Conservation (phyloP, 2,113 vertebrate genomes). For the Psittacus erithacus region DNA sequence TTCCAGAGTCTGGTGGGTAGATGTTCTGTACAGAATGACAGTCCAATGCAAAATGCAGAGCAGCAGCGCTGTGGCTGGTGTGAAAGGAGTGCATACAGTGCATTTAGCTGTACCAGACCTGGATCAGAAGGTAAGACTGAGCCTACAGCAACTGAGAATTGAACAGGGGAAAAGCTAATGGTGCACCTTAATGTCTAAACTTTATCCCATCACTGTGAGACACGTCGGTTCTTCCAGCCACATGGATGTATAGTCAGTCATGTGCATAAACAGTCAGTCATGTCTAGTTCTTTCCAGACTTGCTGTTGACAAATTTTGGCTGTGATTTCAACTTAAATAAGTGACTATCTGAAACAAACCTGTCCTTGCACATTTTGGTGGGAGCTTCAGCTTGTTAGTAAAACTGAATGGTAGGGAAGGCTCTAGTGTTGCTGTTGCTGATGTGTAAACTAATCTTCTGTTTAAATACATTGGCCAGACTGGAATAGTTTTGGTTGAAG, state of each 20-base stretch:
- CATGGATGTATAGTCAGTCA: background rate
- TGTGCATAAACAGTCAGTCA: background rate
- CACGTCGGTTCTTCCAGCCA: background rate
- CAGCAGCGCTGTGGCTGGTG: background rate
- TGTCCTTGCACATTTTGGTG: background rate
- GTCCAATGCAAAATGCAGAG: background rate
- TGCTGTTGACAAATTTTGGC: background rate
- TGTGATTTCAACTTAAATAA: background rate
- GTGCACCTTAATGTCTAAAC: background rate
- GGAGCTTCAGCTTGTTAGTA: background rate
- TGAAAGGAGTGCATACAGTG: fast-evolving
- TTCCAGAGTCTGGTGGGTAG: background rate
- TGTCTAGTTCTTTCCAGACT: background rate
- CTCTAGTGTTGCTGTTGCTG: background rate
- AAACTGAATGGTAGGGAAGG: background rate
- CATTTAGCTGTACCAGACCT: background rate
- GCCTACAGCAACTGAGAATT: background rate
- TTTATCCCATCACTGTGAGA: background rate
- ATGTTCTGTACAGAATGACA: background rate
- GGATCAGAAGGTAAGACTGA: background rate
- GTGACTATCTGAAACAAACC: background rate
- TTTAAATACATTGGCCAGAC: background rate
- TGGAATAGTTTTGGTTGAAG: background rate
- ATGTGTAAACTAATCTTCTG: background rate
- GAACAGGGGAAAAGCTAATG: background rate